These are phyloP conservation scores for Channa argus DNA, from an alignment of 2,113 vertebrate genomes.

Conservation along the genomic window DNA sequence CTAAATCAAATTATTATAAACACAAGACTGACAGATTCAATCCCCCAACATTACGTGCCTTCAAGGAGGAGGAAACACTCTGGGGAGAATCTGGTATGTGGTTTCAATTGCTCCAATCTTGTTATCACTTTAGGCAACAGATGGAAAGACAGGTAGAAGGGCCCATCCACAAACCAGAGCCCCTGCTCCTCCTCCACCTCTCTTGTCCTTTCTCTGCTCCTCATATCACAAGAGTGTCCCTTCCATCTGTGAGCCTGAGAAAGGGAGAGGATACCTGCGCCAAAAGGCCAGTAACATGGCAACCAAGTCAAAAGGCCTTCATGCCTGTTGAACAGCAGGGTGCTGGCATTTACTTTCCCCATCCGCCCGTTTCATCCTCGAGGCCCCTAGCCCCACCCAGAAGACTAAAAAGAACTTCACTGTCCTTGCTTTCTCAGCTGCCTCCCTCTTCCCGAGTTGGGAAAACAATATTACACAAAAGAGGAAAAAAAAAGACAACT, in stretches of 20 bases:
- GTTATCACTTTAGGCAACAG: conserved; percentile 61
- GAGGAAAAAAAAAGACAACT: conserved; percentile 55
- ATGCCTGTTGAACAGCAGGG: conserved; percentile 72
- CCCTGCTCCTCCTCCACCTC: conserved; percentile 5
- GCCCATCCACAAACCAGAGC: conserved; percentile 12
- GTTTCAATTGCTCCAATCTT: conserved; percentile 53
- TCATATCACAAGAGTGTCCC: conserved; percentile 37
- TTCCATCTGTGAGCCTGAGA: conserved; percentile 54
- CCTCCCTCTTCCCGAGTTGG: conserved; percentile 64
- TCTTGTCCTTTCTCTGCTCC: conserved; percentile 29
- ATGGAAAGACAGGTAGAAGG: conserved; percentile 58
- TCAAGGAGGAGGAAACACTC: conserved; percentile 40
- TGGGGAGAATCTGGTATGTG: conserved; percentile 8
- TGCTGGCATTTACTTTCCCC: conserved; percentile 79
- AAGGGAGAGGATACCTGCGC: conserved; percentile 74
- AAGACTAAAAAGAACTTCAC: conserved; percentile 67
- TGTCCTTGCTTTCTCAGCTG: conserved; percentile 77
- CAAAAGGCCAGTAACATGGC: conserved; percentile 78
- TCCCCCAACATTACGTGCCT: conserved; percentile 20
- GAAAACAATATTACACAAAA: conserved; percentile 71
- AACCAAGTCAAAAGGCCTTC: conserved; percentile 78
- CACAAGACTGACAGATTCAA: conserved; percentile 38
- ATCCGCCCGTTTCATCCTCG: conserved; percentile 62
- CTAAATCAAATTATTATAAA: conserved; percentile 38
- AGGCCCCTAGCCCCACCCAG: conserved; percentile 64